Evolutionary conservation across 2,113 vertebrate species (phyloP).

Genomic region (Atlantisia rogersi): DNA sequence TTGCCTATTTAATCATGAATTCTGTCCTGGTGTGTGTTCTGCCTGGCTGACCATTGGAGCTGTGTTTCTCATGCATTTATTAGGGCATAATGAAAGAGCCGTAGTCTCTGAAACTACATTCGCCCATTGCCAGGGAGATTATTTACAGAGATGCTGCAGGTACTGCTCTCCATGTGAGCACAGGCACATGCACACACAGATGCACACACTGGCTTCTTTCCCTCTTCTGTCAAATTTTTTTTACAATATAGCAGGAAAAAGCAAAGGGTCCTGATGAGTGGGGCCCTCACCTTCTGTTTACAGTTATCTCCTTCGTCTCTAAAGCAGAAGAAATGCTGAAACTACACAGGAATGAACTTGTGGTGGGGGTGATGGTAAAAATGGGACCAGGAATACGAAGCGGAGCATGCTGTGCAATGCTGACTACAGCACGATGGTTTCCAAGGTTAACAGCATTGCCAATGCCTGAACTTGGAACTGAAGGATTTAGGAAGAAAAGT

Average conservation of each 20-base stretch:
- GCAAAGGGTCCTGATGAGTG: neutral
- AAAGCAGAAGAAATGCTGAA: neutral
- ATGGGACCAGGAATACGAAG: neutral
- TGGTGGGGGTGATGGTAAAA: neutral
- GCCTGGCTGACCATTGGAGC: neutral
- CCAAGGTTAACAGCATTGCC: neutral
- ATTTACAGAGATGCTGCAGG: neutral
- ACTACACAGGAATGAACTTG: neutral
- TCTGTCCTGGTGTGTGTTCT: neutral
- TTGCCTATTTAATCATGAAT: neutral
- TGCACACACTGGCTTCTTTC: neutral
- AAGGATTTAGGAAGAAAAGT: neutral
- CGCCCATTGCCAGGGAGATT: neutral
- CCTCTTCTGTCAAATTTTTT: neutral
- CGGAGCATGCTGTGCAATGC: neutral
- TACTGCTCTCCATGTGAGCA: neutral
- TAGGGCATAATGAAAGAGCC: neutral
- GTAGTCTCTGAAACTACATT: neutral
- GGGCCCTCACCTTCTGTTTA: neutral
- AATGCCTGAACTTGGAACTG: neutral
- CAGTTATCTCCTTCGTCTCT: neutral
- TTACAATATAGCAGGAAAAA: neutral
- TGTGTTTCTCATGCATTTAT: neutral
- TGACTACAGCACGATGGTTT: neutral
- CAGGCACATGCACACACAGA: accelerated